Conservation (phyloP, 2,888 invertebrate species). For the Dorcus hopei region DNA sequence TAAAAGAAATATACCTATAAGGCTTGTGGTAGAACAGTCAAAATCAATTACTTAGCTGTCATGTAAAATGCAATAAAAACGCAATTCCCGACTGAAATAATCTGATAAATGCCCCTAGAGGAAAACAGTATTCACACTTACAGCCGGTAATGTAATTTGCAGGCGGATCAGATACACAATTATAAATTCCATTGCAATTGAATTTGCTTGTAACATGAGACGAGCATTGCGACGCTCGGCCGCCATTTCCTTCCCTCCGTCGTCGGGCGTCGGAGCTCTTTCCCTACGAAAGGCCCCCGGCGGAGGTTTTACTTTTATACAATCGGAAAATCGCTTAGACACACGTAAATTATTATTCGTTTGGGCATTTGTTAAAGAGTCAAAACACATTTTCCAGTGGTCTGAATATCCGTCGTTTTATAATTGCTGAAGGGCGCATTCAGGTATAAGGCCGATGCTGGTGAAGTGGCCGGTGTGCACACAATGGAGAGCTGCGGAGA, state of each 20-base stretch:
- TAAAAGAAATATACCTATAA: no score
- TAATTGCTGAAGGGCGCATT: slow-evolving; percentile 23
- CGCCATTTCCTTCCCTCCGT: slow-evolving; percentile 20
- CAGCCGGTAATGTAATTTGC: slow-evolving; percentile 39
- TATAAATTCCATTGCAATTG: slow-evolving; percentile 45
- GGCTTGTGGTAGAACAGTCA: no score
- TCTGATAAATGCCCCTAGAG: background rate
- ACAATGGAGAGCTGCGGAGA: slow-evolving; percentile 26
- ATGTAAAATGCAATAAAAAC: background rate
- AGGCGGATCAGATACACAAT: slow-evolving; percentile 39
- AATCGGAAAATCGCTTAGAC: background rate
- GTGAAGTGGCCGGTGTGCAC: slow-evolving; percentile 33
- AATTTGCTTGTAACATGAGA: slow-evolving; percentile 40
- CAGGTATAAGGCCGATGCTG: slow-evolving; percentile 24
- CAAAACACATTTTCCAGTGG: slow-evolving; percentile 22
- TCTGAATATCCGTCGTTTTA: slow-evolving; percentile 11
- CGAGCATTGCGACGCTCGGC: slow-evolving; percentile 26
- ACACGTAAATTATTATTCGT: background rate
- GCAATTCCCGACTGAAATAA: background rate
- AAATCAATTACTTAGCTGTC: background rate
- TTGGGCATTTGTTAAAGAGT: slow-evolving; percentile 14
- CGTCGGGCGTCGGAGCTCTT: slow-evolving; percentile 10
- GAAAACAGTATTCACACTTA: slow-evolving; percentile 26
- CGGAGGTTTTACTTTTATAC: background rate
- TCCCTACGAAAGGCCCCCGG: background rate